Conservation (phyloP, 1,140 invertebrate species). For the Bombus polaris region DNA sequence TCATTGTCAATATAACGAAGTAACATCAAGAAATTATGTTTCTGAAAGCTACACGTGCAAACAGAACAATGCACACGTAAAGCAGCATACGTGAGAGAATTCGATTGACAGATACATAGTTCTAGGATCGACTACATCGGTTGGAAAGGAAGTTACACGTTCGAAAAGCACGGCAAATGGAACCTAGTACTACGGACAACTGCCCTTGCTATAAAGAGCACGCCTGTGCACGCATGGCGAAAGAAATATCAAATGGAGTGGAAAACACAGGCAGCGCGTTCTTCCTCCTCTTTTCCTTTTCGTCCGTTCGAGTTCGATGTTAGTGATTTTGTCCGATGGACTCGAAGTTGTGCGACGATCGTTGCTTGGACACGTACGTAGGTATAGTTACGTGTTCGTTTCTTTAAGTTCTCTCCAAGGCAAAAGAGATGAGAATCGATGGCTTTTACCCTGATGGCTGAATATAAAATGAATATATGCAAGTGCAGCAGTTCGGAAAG, state of each 20-base stretch:
- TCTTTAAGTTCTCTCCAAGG: background rate
- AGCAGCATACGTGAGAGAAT: slow-evolving; percentile 41
- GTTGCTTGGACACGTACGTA: background rate
- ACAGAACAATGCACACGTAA: background rate
- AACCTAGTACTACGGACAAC: slow-evolving; percentile 37
- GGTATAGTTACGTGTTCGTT: background rate
- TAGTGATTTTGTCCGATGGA: slow-evolving; percentile 49
- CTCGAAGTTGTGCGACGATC: slow-evolving; percentile 52
- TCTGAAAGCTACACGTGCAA: background rate
- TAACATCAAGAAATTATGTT: background rate
- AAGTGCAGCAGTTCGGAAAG: slow-evolving; percentile 13
- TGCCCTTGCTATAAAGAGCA: slow-evolving; percentile 36
- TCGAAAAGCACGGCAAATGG: slow-evolving; percentile 41
- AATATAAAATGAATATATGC: slow-evolving; percentile 44
- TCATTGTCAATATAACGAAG: no score
- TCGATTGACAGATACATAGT: slow-evolving; percentile 45
- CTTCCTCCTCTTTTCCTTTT: slow-evolving; percentile 24
- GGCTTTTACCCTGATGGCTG: slow-evolving; percentile 50
- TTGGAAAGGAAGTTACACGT: slow-evolving; percentile 43
- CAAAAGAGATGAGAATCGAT: slow-evolving; percentile 34
- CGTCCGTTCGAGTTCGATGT: slow-evolving; percentile 1
- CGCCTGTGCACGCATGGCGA: slow-evolving; percentile 59
- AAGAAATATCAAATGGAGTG: slow-evolving; percentile 72
- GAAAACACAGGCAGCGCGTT: slow-evolving; percentile 64
- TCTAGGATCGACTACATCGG: slow-evolving; percentile 32